These are phyloP conservation scores for Charaxes varanes DNA, from an alignment of 1,140 invertebrate species.

Conservation along the genomic window DNA sequence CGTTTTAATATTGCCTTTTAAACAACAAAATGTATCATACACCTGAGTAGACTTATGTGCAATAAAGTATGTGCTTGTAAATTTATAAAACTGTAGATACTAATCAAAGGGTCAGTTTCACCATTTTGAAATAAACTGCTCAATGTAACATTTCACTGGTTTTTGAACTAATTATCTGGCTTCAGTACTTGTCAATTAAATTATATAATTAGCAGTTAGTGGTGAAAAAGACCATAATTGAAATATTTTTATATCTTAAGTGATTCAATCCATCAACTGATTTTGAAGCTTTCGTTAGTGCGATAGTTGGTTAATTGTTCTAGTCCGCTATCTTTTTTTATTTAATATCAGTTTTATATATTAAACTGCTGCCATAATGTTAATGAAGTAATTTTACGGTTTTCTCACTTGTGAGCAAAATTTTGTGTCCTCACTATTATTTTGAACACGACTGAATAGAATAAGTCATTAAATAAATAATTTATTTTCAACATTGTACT, in stretches of 20 bases:
- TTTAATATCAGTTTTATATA: slow-evolving; percentile 6
- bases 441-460: slow-evolving; percentile 57
- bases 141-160: too few species aligned
- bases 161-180: too few species aligned
- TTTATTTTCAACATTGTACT: slow-evolving; percentile 24
- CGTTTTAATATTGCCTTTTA: slow-evolving; percentile 59
- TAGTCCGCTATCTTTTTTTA: slow-evolving; percentile 15
- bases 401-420: slow-evolving; percentile 58
- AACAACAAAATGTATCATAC: slow-evolving; percentile 3
- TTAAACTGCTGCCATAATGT: slow-evolving; percentile 41
- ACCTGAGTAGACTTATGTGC: slow-evolving; percentile 10
- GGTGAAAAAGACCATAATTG: too few species aligned
- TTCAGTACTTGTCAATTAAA: too few species aligned
- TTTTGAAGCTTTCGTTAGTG: too few species aligned
- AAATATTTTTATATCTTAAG: too few species aligned
- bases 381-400: slow-evolving; percentile 23
- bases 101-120: too few species aligned
- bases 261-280: too few species aligned
- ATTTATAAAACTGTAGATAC: neutral
- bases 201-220: too few species aligned
- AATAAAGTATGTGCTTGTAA: slow-evolving; percentile 12
- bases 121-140: too few species aligned
- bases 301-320: slow-evolving; percentile 10
- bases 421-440: slow-evolving; percentile 49
- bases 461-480: slow-evolving; percentile 26